A percentile compares a stretch with the other conserved stretches of the same genome.
phyloP scores from a whole-genome alignment of 2,888 invertebrate genomes.

The Nomada hirtipes region DNA sequence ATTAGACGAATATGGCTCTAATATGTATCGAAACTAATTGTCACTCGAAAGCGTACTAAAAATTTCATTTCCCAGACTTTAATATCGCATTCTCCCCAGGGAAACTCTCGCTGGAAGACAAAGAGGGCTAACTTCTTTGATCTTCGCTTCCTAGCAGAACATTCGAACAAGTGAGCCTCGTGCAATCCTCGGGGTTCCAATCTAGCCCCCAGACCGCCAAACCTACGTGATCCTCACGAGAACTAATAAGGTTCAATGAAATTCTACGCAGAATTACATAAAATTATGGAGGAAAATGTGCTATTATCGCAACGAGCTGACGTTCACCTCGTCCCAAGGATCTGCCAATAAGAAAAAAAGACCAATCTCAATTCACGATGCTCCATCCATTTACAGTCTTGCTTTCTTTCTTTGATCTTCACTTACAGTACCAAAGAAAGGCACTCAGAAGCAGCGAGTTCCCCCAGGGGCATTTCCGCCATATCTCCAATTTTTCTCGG shows the following conservation, averaged over 20 bases:
- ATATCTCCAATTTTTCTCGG: conserved; percentile 66
- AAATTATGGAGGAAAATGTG: too few species aligned
- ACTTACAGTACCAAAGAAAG: conserved; percentile 1
- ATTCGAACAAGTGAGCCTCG: conserved; percentile 47
- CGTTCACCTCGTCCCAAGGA: too few species aligned
- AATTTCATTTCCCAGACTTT: conserved; percentile 55
- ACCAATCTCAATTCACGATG: too few species aligned
- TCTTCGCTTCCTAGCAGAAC: conserved; percentile 48
- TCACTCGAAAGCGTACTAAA: conserved; percentile 16
- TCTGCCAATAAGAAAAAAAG: too few species aligned
- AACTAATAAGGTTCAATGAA: too few species aligned
- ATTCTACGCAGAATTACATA: too few species aligned
- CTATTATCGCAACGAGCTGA: too few species aligned
- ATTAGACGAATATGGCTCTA: background rate
- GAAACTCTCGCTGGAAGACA: conserved; percentile 46
- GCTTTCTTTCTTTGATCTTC: conserved; percentile 33
- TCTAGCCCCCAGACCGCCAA: conserved; percentile 33
- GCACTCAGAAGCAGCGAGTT: conserved; percentile 14
- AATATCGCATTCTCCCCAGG: conserved; percentile 48
- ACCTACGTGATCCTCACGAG: too few species aligned
- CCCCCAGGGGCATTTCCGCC: conserved; percentile 28
- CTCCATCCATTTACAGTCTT: background rate
- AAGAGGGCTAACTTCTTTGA: conserved; percentile 61
- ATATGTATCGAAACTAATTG: background rate
- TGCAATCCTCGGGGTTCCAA: conserved; percentile 47